Base-by-base conservation (phyloP, 2,113 vertebrate genomes). In the Scolopax mira region DNA sequence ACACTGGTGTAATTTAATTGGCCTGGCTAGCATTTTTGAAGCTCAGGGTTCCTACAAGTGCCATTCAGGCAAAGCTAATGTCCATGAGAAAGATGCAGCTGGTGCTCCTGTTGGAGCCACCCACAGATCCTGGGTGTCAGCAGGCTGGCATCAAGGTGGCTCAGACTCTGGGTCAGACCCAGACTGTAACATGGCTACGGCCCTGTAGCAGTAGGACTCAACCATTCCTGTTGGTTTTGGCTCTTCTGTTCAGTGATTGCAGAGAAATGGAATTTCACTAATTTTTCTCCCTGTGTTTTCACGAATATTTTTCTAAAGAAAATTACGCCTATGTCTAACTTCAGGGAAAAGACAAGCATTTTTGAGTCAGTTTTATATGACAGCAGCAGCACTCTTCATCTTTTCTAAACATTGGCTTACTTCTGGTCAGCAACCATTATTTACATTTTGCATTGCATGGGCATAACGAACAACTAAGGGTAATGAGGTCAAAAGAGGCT, bases 371-470 rank as follows among this genome's bases (percentile, higher is more conserved):
- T 79, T 93, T 90, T 52, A 39, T 52, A 60, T 61, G 67, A 85
- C 49, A 78, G 69, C 48, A 86, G 67, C 69, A 91, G 8, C 41
- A 28, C 33, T 73, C 85, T 90, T 95, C 35, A 39, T 96, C 41
- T 93, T 79, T 41, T 67, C 21, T 92, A 91, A 93, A 83, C 57
- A 65, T 23, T 73, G 46, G 55, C 67, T 86, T 87, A 85, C 19
- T 89, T 71, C 42, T 84, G 82, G 46, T 89, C 85, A 91, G 64
- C 44, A 58, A 78, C 39, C 33, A 11, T 61, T 96, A 80, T 93
- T 97, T 96, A 39, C 22, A 81, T 93, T 95, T 88, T 86, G 52
- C 73, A 84, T 58, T 79, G 51, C 64, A 85, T 41, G 62, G 41
- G 72, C 48, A 85, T 58, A 80, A 90, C 2, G 8, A 89, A 85